Evolutionary conservation across 2,113 vertebrate genomes (phyloP), one percentile per base, ranked within the genome.

Genomic region (Nothocercus nigrocapillus): DNA sequence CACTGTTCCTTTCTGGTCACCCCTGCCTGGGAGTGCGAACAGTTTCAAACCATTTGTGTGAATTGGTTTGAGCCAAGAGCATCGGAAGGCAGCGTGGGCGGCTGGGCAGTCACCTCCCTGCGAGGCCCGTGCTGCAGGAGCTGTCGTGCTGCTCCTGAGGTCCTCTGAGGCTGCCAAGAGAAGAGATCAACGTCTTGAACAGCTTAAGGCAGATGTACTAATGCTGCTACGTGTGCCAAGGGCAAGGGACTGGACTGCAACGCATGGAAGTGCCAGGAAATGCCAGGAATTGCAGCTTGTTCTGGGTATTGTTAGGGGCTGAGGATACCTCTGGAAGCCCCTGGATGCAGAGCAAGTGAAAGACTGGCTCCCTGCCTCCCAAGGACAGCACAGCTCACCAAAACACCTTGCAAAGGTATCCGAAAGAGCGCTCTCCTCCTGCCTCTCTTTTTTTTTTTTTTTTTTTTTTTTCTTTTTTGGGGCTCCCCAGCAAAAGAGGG

Each of bases 351-450:
- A 13, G n/a, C 27, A 36, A 38, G 34, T 4, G 24, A 16, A 2
- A 6, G n/a, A 9, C 5, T 1, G 1, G 54, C 44, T 74, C 25
- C 30, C 13, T 5, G 1, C 7, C 21, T 64, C 32, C 61, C 66
- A 6, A 54, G 62, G 25, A 22, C 56, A 68, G 12, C 15, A 1
- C 3, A 58, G 49, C 53, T 25, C 44, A 30, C 30, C 4, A 53
- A 68, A 67, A 20, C 25, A 0, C 68, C 34, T 32, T 9, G 27
- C 66, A 25, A 2, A 54, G 17, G 1, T 7, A 13, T 0, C 59
- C 19, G 21, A 7, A 40, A 14, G 6, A 25, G 4, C 13, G 7
- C 66, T n/a, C 17, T 21, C 1, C 0, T 40, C 17, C 18, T 21
- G 45, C 18, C 8, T 47, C 63, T 30, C 12, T 17, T 28, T 75